Conservation (phyloP, 2,888 invertebrate genomes). For the Asteroscopus sphinx region DNA sequence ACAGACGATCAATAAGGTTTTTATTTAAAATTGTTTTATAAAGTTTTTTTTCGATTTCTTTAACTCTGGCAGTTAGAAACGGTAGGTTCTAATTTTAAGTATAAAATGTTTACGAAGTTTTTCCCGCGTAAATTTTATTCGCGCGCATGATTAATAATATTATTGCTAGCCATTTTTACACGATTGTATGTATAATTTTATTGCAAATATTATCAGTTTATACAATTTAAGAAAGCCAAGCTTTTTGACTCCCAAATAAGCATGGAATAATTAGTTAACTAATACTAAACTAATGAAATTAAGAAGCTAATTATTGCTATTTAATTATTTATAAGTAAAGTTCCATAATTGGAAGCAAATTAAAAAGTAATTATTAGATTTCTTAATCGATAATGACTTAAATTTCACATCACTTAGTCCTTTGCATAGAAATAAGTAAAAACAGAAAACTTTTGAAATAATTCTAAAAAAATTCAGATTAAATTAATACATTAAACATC, state of each 20-base stretch:
- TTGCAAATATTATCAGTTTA: conserved; percentile 5
- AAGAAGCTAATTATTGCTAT: conserved; percentile 44
- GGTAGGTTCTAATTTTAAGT: background rate
- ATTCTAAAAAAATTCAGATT: too few species aligned
- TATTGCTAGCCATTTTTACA: background rate
- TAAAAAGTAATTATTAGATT: conserved; percentile 30
- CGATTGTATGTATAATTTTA: too few species aligned
- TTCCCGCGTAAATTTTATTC: conserved; percentile 8
- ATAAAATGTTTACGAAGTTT: background rate
- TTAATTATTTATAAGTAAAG: too few species aligned
- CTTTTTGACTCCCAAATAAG: conserved; percentile 1
- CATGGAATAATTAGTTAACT: conserved; percentile 8
- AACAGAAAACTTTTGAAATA: too few species aligned
- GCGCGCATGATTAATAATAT: background rate
- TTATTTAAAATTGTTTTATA: background rate
- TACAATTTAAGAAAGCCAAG: background rate
- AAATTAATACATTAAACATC: too few species aligned
- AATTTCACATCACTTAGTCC: conserved; percentile 47
- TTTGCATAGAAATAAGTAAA: conserved; percentile 13
- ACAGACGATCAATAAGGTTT: background rate
- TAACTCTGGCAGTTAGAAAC: background rate
- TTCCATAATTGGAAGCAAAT: conserved; percentile 33
- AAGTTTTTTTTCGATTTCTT: background rate
- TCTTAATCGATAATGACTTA: conserved; percentile 55
- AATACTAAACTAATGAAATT: conserved; percentile 31